Evolutionary conservation across 2,888 invertebrate species (phyloP).

Genomic region (Imbricaverruca yamaguchii): DNA sequence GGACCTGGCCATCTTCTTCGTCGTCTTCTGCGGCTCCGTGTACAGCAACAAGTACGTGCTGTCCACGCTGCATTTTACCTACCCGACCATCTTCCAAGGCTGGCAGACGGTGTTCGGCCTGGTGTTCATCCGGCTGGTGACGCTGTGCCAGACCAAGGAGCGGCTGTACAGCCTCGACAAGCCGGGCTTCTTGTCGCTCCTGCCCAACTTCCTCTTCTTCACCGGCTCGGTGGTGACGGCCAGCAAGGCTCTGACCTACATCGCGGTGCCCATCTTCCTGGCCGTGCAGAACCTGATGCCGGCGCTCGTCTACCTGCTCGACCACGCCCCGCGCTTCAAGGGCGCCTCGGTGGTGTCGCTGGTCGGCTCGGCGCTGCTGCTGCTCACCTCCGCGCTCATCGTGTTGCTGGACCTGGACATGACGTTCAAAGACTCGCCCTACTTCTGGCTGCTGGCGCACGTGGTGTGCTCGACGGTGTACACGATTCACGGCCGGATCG

Average conservation of each 20-base stretch:
- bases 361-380: conserved; percentile 33
- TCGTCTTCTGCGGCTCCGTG: conserved; percentile 19
- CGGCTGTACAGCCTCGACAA: conserved; percentile 34
- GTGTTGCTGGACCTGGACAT: conserved; percentile 32
- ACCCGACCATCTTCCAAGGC: conserved; percentile 39
- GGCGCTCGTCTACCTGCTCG: conserved; percentile 35
- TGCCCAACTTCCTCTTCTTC: conserved; percentile 37
- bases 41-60: conserved; percentile 36
- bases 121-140: conserved; percentile 35
- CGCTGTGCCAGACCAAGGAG: conserved; percentile 28
- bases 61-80: conserved; percentile 38
- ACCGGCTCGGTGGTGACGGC: conserved; percentile 37
- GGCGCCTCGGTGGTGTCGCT: conserved; percentile 29
- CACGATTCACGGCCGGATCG: conserved; percentile 34
- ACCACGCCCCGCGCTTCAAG: conserved; percentile 34
- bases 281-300: conserved; percentile 35
- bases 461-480: conserved; percentile 35
- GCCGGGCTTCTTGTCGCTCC: conserved; percentile 34
- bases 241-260: conserved; percentile 37
- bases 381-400: conserved; percentile 32
- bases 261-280: conserved; percentile 37
- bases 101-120: conserved; percentile 39
- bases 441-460: conserved; percentile 37
- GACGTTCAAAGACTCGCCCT: conserved; percentile 36
- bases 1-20: conserved; percentile 11